These are phyloP conservation scores for Papilio gigon DNA, from an alignment of 2,888 invertebrate genomes.

Conservation along the genomic window DNA sequence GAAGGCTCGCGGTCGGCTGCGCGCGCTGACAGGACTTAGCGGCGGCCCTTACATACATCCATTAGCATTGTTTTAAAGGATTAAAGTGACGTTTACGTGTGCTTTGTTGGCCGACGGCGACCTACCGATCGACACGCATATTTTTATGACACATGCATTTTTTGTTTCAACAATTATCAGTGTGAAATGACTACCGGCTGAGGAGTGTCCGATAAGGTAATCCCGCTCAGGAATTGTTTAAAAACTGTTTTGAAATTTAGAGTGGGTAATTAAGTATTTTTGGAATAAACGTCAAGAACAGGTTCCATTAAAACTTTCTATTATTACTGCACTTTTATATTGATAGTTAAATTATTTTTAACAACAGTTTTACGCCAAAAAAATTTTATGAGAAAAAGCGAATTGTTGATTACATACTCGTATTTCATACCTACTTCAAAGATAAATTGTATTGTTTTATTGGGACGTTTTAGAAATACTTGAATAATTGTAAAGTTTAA, in stretches of 20 bases:
- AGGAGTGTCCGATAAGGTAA: conserved; percentile 61
- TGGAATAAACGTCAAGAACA: no score
- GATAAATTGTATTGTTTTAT: background rate
- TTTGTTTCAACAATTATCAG: conserved; percentile 65
- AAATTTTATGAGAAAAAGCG: no score
- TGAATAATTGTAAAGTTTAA: background rate
- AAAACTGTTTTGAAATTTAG: conserved; percentile 46
- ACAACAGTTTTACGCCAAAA: no score
- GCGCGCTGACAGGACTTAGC: conserved; percentile 76
- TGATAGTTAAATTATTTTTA: no score
- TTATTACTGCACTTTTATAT: background rate
- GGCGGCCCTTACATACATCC: conserved; percentile 74
- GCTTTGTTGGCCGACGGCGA: conserved; percentile 62
- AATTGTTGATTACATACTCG: no score
- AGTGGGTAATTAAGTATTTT: background rate
- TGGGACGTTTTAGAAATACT: background rate
- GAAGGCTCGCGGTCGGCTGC: conserved; percentile 72
- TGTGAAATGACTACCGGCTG: conserved; percentile 76
- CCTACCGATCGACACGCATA: conserved; percentile 72
- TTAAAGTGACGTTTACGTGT: conserved; percentile 74
- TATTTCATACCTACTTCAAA: background rate
- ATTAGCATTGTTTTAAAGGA: conserved; percentile 83
- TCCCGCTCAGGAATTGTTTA: conserved; percentile 46
- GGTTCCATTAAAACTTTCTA: background rate
- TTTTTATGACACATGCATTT: conserved; percentile 78